These are phyloP conservation scores for Indicator maculatus DNA, from an alignment of 2,113 vertebrate genomes.

Conservation along the genomic window DNA sequence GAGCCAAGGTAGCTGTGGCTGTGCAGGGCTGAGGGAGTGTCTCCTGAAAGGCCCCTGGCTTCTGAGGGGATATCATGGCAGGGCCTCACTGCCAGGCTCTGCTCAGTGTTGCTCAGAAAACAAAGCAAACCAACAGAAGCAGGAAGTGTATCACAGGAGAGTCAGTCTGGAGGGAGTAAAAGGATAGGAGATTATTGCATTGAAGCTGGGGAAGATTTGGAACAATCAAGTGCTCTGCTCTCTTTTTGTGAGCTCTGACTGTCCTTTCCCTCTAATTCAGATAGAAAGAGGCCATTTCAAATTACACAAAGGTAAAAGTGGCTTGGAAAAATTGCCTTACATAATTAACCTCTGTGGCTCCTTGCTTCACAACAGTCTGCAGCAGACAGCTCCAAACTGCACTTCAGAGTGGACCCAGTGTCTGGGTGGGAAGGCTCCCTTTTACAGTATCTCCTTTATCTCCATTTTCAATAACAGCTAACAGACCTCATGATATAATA, in stretches of 20 bases:
- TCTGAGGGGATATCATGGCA: not conserved
- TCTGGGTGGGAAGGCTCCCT: not conserved
- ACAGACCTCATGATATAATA: not conserved
- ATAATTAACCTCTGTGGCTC: conserved; percentile 10
- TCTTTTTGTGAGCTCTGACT: conserved; percentile 6
- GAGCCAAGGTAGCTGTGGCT: not conserved
- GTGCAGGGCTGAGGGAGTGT: not conserved
- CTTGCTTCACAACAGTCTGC: not conserved
- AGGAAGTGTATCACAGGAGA: not conserved
- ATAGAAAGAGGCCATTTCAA: conserved; percentile 5
- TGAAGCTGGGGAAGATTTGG: not conserved
- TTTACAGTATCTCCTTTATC: not conserved
- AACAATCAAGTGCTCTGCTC: not conserved
- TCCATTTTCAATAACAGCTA: not conserved
- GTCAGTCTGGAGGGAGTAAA: not conserved
- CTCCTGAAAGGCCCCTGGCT: not conserved
- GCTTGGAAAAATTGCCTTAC: not conserved
- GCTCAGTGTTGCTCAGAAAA: not conserved
- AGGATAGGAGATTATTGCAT: not conserved
- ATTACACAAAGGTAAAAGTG: not conserved
- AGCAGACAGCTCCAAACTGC: not conserved
- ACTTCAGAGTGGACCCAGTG: not conserved
- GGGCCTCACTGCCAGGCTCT: not conserved
- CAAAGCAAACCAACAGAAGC: no score
- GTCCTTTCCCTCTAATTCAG: not conserved